A percentile compares a stretch with the other conserved stretches of the same genome.
These are phyloP conservation scores for Aegithalos caudatus DNA, from an alignment of 2,113 vertebrate genomes.

Conservation along the genomic window DNA sequence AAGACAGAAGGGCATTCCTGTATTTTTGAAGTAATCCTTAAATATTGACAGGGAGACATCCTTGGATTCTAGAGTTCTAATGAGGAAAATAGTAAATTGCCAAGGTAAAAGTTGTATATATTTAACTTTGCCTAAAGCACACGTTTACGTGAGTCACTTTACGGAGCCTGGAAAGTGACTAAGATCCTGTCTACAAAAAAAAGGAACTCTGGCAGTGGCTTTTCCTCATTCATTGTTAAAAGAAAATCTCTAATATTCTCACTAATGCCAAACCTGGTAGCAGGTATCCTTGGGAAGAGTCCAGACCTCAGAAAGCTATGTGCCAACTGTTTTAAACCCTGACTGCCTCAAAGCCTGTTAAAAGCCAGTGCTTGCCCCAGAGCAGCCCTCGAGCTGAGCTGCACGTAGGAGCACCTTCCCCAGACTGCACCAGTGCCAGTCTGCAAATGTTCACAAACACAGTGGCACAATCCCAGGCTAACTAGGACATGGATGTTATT, in stretches of 20 bases:
- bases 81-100: background rate
- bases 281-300: background rate
- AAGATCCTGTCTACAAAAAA: background rate
- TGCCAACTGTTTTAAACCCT: background rate
- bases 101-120: background rate
- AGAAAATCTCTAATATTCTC: background rate
- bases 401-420: background rate
- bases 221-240: background rate
- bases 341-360: background rate
- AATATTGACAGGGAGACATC: background rate
- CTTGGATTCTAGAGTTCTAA: background rate
- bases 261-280: background rate
- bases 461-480: background rate
- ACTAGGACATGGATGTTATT: rapidly evolving
- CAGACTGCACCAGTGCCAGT: background rate
- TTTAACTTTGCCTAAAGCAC: background rate
- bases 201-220: background rate
- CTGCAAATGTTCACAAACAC: background rate
- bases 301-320: background rate
- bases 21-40: background rate
- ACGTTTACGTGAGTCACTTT: background rate
- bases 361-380: background rate
- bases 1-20: background rate
- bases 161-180: background rate
- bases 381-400: background rate